Base-by-base conservation (phyloP, 2,113 vertebrate genomes). In the Peromyscus californicus region DNA sequence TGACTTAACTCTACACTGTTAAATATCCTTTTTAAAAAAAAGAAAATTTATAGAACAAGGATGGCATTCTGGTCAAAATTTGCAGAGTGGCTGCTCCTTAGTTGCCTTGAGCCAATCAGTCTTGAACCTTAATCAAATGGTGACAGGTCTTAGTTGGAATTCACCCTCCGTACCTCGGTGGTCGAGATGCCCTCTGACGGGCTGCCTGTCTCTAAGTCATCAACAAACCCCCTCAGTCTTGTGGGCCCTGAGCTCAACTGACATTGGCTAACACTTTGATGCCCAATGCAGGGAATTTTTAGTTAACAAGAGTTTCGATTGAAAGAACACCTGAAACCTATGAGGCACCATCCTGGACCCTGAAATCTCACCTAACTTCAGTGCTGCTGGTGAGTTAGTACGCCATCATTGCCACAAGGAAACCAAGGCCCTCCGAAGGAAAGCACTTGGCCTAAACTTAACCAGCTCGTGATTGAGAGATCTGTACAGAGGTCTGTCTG, bases 241-340 rank as follows among this genome's bases (percentile, higher is more conserved):
- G 36, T 74, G 8, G 57, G 4, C 51, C 51, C 84, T 90, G 6
- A 13, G 26, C 51, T 93, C 8, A 72, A 45, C 76, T 85, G 13
- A 59, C 22, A 8, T 65, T 91, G 17, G 51, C 42, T 89, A 83
- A 63, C 1, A 4, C 15, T 31, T 42, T 85, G 13, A 75, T 74
- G 70, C 31, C 72, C 39, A 57, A 75, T 11, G 72, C 79, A 24
- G 80, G 31, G n/a, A 80, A 82, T 54, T 48, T 65, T 88, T 70
- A 82, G 33, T 86, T 85, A 76, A 54, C 57, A 91, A 72, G 24
- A 36, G 80, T 67, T 90, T 51, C 61, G 70, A 75, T 83, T 93
- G 74, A 78, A 75, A 24, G 22, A 91, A 36, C 12, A 61, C 48
- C n/a, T 63, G 15, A 9, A 65, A 16, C 65, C 42, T 16, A 2